Evolutionary conservation across 2,888 invertebrate species (phyloP), one percentile per base, ranked within the genome.

Genomic region (Emmelina monodactyla): DNA sequence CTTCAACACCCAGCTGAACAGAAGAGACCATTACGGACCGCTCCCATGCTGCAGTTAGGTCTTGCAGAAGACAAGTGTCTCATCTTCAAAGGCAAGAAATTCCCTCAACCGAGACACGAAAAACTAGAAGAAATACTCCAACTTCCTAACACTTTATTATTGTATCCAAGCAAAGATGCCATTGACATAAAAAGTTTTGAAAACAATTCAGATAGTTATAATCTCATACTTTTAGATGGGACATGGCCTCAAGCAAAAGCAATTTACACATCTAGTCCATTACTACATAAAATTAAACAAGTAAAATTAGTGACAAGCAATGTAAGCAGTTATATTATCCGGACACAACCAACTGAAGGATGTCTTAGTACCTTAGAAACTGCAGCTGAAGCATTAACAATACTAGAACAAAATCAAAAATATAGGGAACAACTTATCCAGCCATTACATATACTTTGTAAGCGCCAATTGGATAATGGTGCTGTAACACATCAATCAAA

Each of bases 171-270:
- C 46, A 83, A 85, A 57, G 75, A 83, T 45, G 88, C 94, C 2
- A 72, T 88, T 33, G 86, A 89, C 54, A 82, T 94, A 41, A 83
- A 82, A 50, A 68, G 69, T 35, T 46, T 79, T 28, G 56, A 68
- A 37, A 69, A 72, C 47, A 68, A 73, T 35, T 50, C 55, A 44
- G 70, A 66, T 29, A 82, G 81, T 7, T 92, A 89, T 57, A 94
- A 92, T 62, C 76, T 96, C 34, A 80, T 96, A 30, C 71, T 96
- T 28, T 84, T 97, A 43, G 96, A 97, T 79, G 96, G 97, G 3
- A 97, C 97, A 7, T 97, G 96, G 96, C 91, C 94, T 1, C 96
- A 97, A 68, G 95, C 96, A 2, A 94, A 93, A 66, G 91, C 93
- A 9, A 93, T 96, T 42, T 96, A 91, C 69, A 85, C 89, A 32